Evolutionary conservation across 1,140 invertebrate genomes (phyloP).

Genomic region (Drosophila varians): DNA sequence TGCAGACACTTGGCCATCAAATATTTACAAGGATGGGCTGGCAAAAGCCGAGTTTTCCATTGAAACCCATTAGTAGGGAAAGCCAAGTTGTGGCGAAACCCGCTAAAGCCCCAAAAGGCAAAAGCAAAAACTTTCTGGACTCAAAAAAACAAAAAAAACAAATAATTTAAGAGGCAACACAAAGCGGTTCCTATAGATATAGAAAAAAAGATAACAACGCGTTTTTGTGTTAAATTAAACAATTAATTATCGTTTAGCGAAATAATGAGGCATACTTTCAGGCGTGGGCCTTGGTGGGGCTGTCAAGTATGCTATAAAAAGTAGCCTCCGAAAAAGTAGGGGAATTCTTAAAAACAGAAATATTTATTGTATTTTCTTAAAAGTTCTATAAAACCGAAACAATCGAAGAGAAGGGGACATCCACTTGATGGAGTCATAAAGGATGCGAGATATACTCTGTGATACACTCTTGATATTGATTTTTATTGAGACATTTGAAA

Average conservation of each 20-base stretch:
- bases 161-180: background rate
- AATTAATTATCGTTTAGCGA: slow-evolving; percentile 47
- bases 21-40: slow-evolving; percentile 17
- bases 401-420: no score
- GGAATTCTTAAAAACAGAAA: no score
- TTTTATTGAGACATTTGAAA: slow-evolving; percentile 75
- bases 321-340: no score
- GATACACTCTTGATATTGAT: slow-evolving; percentile 65
- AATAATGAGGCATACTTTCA: slow-evolving; percentile 31
- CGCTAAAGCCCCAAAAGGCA: slow-evolving; percentile 17
- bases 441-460: slow-evolving; percentile 17
- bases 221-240: slow-evolving; percentile 22
- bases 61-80: slow-evolving; percentile 40
- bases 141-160: background rate
- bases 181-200: slow-evolving; percentile 47
- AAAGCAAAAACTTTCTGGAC: slow-evolving; percentile 28
- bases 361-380: no score
- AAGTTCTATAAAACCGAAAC: no score
- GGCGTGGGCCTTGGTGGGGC: slow-evolving; percentile 13
- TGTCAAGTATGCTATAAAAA: slow-evolving; percentile 41
- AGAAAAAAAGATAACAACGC: slow-evolving; percentile 19
- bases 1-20: slow-evolving; percentile 11
- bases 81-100: slow-evolving; percentile 13
- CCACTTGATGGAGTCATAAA: slow-evolving; percentile 60
- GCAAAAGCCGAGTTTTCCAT: slow-evolving; percentile 7